Evolutionary conservation across 2,888 invertebrate genomes (phyloP).

Genomic region (Lithophane ornitopus): DNA sequence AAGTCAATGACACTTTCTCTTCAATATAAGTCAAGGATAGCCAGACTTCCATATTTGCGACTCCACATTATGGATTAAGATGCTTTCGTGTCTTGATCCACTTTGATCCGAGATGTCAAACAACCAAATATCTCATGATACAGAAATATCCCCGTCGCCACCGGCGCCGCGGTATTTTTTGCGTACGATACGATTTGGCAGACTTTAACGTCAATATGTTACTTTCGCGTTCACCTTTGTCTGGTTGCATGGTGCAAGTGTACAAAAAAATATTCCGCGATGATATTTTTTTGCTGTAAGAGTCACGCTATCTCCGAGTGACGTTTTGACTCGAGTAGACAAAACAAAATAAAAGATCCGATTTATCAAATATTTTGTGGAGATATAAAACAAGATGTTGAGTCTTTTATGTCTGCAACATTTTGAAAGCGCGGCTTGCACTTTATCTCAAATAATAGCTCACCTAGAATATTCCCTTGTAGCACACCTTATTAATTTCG

Average conservation of each 20-base stretch:
- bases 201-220: conserved; percentile 48
- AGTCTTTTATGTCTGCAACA: conserved; percentile 17
- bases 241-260: conserved; percentile 58
- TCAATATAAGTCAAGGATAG: conserved; percentile 30
- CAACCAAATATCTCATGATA: conserved; percentile 61
- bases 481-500: not conserved
- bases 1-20: not conserved
- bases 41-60: conserved; percentile 19
- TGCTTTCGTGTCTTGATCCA: conserved; percentile 51
- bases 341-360: conserved; percentile 46
- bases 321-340: conserved; percentile 38
- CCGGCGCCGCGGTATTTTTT: conserved; percentile 69
- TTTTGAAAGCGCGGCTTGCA: conserved; percentile 1
- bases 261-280: conserved; percentile 38
- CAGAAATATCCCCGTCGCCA: conserved; percentile 71
- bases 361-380: conserved; percentile 23
- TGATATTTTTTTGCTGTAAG: conserved; percentile 26
- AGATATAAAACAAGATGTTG: conserved; percentile 19
- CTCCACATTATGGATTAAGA: conserved; percentile 34
- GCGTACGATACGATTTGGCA: conserved; percentile 72
- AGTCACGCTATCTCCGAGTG: conserved; percentile 45
- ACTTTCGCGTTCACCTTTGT: conserved; percentile 64
- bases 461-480: conserved; percentile 11
- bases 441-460: not conserved
- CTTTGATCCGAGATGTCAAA: conserved; percentile 72